A percentile compares a stretch with the other conserved stretches of the same genome.
Conservation (phyloP, 2,888 invertebrate genomes). For the Lobophora halterata region DNA sequence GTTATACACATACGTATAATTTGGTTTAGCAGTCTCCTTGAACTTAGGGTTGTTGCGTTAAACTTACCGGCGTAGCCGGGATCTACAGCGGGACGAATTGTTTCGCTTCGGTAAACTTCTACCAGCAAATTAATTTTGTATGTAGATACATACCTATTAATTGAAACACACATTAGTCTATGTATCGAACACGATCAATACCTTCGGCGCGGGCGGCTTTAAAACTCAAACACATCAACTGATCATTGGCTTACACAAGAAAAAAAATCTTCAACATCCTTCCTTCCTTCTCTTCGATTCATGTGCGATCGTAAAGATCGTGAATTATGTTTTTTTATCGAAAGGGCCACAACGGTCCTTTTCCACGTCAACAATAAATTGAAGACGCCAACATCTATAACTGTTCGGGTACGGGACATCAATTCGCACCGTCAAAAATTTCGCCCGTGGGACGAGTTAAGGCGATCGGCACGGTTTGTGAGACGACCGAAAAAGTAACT, state of each 20-base stretch:
- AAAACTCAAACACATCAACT: no score
- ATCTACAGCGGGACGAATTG: constrained; percentile 38
- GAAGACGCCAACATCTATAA: constrained; percentile 36
- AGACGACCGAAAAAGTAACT: constrained; percentile 29
- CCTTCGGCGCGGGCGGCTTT: no score
- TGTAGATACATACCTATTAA: no score
- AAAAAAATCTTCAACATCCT: no score
- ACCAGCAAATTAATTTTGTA: constrained; percentile 36
- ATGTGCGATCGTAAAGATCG: constrained; percentile 20
- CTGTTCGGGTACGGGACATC: constrained; percentile 33
- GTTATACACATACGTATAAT: constrained; percentile 36
- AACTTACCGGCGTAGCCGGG: constrained; percentile 35
- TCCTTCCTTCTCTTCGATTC: constrained; percentile 8
- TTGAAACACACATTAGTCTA: constrained; percentile 25
- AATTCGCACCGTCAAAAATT: constrained; percentile 39
- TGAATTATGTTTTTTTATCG: constrained; percentile 31
- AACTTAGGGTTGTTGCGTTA: constrained; percentile 38
- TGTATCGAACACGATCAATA: not conserved
- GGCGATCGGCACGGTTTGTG: constrained; percentile 24
- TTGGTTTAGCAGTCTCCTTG: constrained; percentile 41
- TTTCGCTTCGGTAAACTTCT: constrained; percentile 39
- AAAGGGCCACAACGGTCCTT: constrained; percentile 28
- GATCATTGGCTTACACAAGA: no score
- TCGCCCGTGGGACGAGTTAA: constrained; percentile 38
- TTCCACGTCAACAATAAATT: constrained; percentile 40